Conservation (phyloP, 2,888 invertebrate genomes). For the Philereme vetulata region DNA sequence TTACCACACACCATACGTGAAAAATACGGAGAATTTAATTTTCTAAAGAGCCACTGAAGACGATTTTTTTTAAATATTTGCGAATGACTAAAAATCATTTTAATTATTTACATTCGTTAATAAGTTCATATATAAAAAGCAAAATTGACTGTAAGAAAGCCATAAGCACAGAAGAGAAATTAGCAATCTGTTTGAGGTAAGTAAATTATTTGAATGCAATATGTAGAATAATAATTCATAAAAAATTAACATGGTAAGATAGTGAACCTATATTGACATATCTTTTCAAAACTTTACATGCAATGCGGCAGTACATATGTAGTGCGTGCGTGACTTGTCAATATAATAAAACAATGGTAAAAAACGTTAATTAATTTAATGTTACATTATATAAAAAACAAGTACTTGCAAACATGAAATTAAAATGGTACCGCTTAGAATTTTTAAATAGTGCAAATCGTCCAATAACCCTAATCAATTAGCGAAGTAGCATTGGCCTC, state of each 20-base stretch:
- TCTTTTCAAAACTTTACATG: too few species aligned
- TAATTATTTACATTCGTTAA: slow-evolving; percentile 27
- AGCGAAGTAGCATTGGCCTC: too few species aligned
- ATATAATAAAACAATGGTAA: too few species aligned
- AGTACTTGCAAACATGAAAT: slow-evolving; percentile 18
- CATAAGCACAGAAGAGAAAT: slow-evolving; percentile 19
- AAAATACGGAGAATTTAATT: slow-evolving; percentile 21
- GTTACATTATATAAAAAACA: slow-evolving; percentile 21
- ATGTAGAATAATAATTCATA: too few species aligned
- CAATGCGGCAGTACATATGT: too few species aligned
- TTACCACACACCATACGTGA: slow-evolving; percentile 22
- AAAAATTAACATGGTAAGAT: too few species aligned
- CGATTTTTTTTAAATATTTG: slow-evolving; percentile 26
- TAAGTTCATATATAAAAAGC: slow-evolving; percentile 24
- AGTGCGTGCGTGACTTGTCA: too few species aligned
- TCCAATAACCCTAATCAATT: too few species aligned
- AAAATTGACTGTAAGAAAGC: too few species aligned
- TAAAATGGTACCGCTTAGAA: slow-evolving; percentile 17
- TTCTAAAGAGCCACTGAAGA: slow-evolving; percentile 21
- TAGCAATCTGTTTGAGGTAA: too few species aligned
- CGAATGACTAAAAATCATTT: slow-evolving; percentile 28
- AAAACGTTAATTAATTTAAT: slow-evolving; percentile 23
- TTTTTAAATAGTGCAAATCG: slow-evolving; percentile 14
- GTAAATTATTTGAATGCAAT: too few species aligned
- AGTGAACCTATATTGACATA: too few species aligned